Conservation (phyloP, 2,113 vertebrate species). For the Heloderma charlesbogerti region DNA sequence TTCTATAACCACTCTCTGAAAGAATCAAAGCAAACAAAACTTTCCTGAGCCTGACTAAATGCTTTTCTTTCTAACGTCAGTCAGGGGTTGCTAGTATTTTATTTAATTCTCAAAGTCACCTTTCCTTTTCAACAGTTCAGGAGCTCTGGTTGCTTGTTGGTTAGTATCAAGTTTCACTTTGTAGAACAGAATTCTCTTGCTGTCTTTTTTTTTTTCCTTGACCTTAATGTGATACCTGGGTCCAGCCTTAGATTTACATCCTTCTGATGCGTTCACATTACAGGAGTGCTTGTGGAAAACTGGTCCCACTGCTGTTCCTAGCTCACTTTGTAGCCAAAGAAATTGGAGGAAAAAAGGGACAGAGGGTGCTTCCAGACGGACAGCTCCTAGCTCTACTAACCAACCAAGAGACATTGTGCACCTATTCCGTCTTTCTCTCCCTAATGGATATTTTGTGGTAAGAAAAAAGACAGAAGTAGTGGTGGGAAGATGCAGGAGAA, state of each 20-base stretch:
- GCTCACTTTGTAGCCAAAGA: neutral
- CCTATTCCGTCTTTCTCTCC: no score
- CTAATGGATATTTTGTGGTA: no score
- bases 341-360: neutral
- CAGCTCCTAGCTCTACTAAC: no score
- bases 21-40: neutral
- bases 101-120: neutral
- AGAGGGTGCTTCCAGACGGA: no score
- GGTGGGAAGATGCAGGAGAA: no score
- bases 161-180: constrained; percentile 22
- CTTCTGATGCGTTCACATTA: constrained; percentile 7
- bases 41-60: accelerated
- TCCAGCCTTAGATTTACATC: neutral
- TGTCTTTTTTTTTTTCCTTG: neutral
- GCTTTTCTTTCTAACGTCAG: accelerated
- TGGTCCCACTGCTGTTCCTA: neutral
- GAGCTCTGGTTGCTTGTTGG: neutral
- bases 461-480: no score
- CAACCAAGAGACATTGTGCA: no score
- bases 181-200: neutral
- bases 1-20: neutral
- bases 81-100: neutral
- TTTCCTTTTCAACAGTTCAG: neutral
- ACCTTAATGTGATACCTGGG: neutral
- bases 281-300: neutral